A percentile compares a stretch with the other conserved stretches of the same genome.
These are phyloP conservation scores for Watsonalla binaria DNA, from an alignment of 2,888 invertebrate species.

Conservation along the genomic window DNA sequence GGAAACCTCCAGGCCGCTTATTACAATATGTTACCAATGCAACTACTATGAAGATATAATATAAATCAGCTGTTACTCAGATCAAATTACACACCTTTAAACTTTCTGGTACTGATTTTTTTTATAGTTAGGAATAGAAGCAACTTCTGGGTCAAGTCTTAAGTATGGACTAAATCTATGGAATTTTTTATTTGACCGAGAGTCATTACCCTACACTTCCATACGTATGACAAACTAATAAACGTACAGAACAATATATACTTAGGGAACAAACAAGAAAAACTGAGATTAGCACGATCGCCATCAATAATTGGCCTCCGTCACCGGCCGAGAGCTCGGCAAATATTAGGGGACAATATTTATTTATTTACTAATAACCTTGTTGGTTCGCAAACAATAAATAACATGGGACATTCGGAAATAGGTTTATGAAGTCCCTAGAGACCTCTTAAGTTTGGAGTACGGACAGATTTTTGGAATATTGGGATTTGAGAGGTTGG, in stretches of 20 bases:
- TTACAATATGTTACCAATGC: too few species aligned
- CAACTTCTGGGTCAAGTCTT: too few species aligned
- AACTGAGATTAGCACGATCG: constrained; percentile 55
- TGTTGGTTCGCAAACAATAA: constrained; percentile 63
- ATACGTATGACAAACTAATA: constrained; percentile 28
- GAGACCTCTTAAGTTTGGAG: constrained; percentile 42
- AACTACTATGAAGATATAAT: too few species aligned
- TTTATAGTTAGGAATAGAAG: too few species aligned
- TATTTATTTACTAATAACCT: constrained; percentile 76
- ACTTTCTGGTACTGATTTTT: too few species aligned
- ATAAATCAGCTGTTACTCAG: too few species aligned
- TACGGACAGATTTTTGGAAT: constrained; percentile 6
- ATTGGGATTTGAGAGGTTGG: constrained; percentile 5
- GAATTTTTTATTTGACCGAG: too few species aligned
- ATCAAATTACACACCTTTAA: too few species aligned
- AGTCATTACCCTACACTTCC: background rate
- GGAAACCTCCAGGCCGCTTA: too few species aligned
- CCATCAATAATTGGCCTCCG: constrained; percentile 60
- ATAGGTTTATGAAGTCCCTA: constrained; percentile 70
- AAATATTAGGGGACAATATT: constrained; percentile 70
- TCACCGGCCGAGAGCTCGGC: constrained; percentile 53
- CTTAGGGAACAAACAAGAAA: constrained; percentile 37
- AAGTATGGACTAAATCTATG: too few species aligned
- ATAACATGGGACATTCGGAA: constrained; percentile 68
- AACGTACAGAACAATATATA: constrained; percentile 23